phyloP scores from a whole-genome alignment of 1,140 invertebrate species.

The Pogonognathellus flavescens region DNA sequence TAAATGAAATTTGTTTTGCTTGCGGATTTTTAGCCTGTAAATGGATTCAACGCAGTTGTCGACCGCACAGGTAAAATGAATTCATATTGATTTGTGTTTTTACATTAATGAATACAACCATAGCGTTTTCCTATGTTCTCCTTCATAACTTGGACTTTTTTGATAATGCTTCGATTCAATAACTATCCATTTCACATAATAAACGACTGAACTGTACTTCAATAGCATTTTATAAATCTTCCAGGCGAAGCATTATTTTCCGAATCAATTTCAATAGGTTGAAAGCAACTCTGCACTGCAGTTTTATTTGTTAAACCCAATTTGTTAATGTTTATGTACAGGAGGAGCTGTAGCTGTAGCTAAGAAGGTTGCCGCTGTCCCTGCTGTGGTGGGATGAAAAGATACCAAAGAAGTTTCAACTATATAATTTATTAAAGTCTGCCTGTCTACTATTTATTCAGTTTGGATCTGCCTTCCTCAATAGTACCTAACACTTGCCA shows the following conservation, averaged over 20 bases:
- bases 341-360: constrained; percentile 18
- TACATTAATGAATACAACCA: no score
- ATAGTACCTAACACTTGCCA: neutral
- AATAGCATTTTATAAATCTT: no score
- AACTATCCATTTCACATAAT: no score
- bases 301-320: no score
- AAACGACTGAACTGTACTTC: no score
- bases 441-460: neutral
- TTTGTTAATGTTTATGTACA: no score
- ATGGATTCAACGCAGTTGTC: constrained; percentile 21
- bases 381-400: neutral
- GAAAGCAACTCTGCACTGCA: no score
- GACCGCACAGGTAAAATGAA: constrained; percentile 18
- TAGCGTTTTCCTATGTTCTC: no score
- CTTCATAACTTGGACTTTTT: no score
- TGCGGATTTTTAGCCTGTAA: neutral
- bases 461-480: neutral
- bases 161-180: no score
- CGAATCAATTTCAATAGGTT: no score
- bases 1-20: neutral
- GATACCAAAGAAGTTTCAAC: neutral
- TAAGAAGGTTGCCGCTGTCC: neutral
- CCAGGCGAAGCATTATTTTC: no score
- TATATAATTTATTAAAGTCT: neutral
- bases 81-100: neutral